These are phyloP conservation scores for Nomada fabriciana DNA, from an alignment of 2,888 invertebrate species.

Conservation along the genomic window DNA sequence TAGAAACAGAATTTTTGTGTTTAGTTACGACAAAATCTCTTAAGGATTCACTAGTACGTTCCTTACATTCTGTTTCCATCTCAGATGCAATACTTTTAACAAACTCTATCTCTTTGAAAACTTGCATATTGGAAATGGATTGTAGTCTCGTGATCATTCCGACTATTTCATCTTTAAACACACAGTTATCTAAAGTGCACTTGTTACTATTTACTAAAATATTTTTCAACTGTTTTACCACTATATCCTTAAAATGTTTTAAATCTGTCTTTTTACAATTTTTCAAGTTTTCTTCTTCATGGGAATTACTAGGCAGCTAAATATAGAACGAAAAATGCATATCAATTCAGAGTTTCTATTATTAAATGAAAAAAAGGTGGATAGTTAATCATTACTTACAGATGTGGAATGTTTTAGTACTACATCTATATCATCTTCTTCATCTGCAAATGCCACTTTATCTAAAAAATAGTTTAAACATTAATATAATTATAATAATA, in stretches of 20 bases:
- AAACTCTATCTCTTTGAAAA: slow-evolving; percentile 33
- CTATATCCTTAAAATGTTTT: slow-evolving; percentile 36
- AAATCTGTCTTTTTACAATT: slow-evolving; percentile 27
- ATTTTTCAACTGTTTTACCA: slow-evolving; percentile 58
- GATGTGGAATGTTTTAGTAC: slow-evolving; percentile 53
- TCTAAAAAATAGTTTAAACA: slow-evolving; percentile 23
- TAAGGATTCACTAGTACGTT: slow-evolving; percentile 60
- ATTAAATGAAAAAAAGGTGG: background rate
- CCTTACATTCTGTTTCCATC: slow-evolving; percentile 64
- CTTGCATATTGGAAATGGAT: slow-evolving; percentile 49
- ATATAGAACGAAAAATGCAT: background rate
- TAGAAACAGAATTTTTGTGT: slow-evolving; percentile 49
- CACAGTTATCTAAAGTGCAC: slow-evolving; percentile 78
- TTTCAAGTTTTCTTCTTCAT: slow-evolving; percentile 35
- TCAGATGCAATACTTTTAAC: slow-evolving; percentile 66
- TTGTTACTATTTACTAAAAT: slow-evolving; percentile 44
- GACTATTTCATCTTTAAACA: slow-evolving; percentile 75
- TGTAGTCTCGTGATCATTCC: slow-evolving; percentile 75
- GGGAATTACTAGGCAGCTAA: slow-evolving; percentile 33
- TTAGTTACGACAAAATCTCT: slow-evolving; percentile 67
- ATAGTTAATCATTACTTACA: slow-evolving; percentile 41
- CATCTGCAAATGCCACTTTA: slow-evolving; percentile 40
- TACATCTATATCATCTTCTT: slow-evolving; percentile 55
- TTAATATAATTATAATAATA: slow-evolving; percentile 1
- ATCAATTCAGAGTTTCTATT: too few species aligned